Evolutionary conservation across 1,140 invertebrate species (phyloP), one percentile per base, ranked within the genome.

Genomic region (Caenorhabditis inopinata): DNA sequence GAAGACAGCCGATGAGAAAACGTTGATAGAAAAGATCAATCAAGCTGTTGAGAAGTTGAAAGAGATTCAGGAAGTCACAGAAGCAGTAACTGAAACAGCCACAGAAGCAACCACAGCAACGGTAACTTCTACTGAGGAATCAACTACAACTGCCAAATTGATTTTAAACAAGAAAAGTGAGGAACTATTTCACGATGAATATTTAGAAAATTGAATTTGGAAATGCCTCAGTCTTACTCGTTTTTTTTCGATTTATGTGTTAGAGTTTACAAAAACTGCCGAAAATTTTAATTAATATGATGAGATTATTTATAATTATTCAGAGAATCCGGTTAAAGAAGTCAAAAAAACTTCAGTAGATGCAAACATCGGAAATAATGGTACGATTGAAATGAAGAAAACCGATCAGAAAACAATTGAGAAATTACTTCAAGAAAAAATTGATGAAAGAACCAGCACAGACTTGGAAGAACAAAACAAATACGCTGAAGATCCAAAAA

Each of bases 21-120:
- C n/a, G 18, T 21, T 68, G n/a, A 68, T 68, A 32, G 58, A 68
- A 32, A 75, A 75, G n/a, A 75, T 75, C 45, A 48, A 77, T 35
- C 27, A 77, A 16, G 49, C 38, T 4, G 47, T 27, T 7, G 76
- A 27, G 21, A 48, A 77, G 38, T 11, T 47, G n/a, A 49, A 77
- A 73, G 14, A 25, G 18, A 73, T 9, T 16, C 21, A 73, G 38
- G 38, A 42, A 42, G 38, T 42, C 6, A 78, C 78, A 7, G 48
- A 29, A 45, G 53, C 21, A 16, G 27, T 42, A 38, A 81, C 18
- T 2, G 14, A 18, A 81, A 14, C 79, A 4, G 46, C 79, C 27
- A 23, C 45, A 21, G 27, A 42, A 47, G 18, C 79, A 6, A 14
- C 42, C 81, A 81, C 16, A 11, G 29, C n/a, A n/a, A n/a, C n/a